Conservation (phyloP, 2,797 vertebrate genomes). For the Lemur catta region DNA sequence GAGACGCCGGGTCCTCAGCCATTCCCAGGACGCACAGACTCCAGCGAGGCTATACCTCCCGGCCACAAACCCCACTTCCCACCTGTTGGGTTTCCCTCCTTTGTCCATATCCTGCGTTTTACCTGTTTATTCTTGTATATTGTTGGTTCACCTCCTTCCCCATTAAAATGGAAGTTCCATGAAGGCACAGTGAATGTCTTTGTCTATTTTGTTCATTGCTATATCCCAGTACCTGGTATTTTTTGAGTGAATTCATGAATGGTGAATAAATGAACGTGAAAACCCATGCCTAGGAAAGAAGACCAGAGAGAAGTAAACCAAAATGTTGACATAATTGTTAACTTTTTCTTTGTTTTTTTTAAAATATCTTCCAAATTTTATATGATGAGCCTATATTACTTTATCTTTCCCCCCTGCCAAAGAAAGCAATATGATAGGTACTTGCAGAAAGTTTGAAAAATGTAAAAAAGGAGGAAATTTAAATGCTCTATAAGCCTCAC, state of each 20-base stretch:
- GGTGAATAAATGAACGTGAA: background rate
- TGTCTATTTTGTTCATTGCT: background rate
- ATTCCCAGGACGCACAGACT: background rate
- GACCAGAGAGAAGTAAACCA: background rate
- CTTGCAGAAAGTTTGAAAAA: background rate
- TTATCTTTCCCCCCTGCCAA: background rate
- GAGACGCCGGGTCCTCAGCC: background rate
- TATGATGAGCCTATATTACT: background rate
- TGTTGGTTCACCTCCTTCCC: background rate
- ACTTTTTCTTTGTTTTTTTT: background rate
- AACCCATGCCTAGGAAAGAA: background rate
- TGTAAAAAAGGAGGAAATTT: background rate
- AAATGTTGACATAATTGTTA: background rate
- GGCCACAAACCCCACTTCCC: background rate
- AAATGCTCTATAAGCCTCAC: background rate
- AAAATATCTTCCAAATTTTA: background rate
- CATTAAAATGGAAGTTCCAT: too few relatives aligned
- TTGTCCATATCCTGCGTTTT: fast-evolving
- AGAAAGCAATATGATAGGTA: background rate
- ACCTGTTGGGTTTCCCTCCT: background rate
- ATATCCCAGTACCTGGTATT: background rate
- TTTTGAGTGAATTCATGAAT: background rate
- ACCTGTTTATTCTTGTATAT: fast-evolving
- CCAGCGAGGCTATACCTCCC: fast-evolving
- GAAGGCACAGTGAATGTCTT: background rate